phyloP scores from a whole-genome alignment of 2,113 vertebrate species.

The Procavia capensis region DNA sequence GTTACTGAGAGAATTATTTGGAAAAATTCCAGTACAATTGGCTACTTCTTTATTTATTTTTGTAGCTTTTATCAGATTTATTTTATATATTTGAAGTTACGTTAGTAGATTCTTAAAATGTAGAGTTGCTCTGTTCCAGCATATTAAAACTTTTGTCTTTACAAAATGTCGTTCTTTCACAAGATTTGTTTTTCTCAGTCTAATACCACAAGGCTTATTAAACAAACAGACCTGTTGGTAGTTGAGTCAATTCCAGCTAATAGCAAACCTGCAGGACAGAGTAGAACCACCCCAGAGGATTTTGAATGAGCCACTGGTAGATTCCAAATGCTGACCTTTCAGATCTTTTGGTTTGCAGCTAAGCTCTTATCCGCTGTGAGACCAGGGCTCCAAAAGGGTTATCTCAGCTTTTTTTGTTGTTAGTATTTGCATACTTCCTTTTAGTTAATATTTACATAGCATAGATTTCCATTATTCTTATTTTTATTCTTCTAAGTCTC shows the following conservation, averaged over 20 bases:
- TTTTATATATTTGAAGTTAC: not conserved
- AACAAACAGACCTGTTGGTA: no score
- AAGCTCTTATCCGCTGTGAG: no score
- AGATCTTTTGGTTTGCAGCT: no score
- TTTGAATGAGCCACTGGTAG: no score
- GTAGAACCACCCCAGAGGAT: no score
- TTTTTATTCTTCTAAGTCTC: not conserved
- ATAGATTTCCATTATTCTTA: not conserved
- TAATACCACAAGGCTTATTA: not conserved
- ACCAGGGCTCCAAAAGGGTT: not conserved
- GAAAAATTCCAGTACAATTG: not conserved
- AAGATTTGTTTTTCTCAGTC: not conserved
- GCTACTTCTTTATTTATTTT: not conserved
- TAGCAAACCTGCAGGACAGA: no score
- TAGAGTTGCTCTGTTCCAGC: not conserved
- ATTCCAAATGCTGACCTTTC: no score
- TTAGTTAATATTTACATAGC: not conserved
- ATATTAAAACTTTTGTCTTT: not conserved
- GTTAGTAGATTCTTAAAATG: not conserved
- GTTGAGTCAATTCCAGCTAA: no score
- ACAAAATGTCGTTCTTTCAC: not conserved
- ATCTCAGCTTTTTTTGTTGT: not conserved
- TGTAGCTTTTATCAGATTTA: not conserved
- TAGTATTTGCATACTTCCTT: no score
- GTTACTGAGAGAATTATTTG: slow-evolving; percentile 1